These are phyloP conservation scores for Octomys mimax DNA, from an alignment of 2,797 vertebrate genomes.

Conservation along the genomic window DNA sequence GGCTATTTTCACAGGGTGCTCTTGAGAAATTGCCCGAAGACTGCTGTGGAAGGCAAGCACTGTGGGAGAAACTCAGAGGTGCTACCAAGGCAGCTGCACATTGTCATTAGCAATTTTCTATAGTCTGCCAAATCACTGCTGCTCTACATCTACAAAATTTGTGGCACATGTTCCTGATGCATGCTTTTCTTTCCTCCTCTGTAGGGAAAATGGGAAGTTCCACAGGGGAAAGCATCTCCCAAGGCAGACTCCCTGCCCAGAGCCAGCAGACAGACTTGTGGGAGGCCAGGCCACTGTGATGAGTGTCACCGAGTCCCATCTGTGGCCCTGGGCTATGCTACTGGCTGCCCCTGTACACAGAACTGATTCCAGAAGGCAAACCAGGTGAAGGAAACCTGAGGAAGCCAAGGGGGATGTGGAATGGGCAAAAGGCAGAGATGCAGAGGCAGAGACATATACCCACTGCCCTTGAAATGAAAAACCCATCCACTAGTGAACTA, in stretches of 20 bases:
- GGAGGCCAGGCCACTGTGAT: neutral
- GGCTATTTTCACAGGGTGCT: neutral
- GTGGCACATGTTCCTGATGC: neutral
- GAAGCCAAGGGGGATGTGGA: neutral
- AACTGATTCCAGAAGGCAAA: neutral
- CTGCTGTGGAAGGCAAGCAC: neutral
- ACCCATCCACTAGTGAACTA: neutral
- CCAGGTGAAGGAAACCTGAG: neutral
- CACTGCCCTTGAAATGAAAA: neutral
- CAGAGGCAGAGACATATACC: neutral
- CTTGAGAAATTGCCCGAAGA: neutral
- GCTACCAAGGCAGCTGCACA: neutral
- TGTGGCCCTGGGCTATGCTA: neutral
- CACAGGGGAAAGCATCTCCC: neutral
- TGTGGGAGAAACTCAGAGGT: constrained; percentile 7
- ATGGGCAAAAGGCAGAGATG: neutral
- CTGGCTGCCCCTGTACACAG: too few species aligned
- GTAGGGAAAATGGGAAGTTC: neutral
- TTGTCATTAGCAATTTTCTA: neutral
- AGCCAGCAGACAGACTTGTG: neutral
- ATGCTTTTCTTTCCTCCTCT: neutral
- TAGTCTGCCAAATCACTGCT: neutral
- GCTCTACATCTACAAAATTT: neutral
- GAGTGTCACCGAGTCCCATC: neutral
- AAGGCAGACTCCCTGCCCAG: neutral